Evolutionary conservation across 2,888 invertebrate species (phyloP).

Genomic region (Acleris emargana): DNA sequence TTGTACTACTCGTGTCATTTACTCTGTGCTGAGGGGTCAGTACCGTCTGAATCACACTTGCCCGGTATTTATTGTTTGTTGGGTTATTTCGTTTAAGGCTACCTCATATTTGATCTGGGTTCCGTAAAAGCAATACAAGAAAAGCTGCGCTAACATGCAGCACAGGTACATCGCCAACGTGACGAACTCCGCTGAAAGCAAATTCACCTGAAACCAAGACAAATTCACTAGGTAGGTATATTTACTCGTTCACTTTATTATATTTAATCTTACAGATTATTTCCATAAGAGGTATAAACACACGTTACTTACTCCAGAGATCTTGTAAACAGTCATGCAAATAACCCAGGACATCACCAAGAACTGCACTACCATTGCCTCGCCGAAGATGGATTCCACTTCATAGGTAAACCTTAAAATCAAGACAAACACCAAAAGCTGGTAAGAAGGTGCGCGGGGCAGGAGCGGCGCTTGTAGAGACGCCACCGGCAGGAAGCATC

Average conservation of each 20-base stretch:
- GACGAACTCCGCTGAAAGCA: slow-evolving; percentile 63
- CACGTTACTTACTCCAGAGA: slow-evolving; percentile 57
- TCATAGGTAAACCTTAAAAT: slow-evolving; percentile 61
- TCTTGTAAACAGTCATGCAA: slow-evolving; percentile 74
- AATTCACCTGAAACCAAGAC: slow-evolving; percentile 55
- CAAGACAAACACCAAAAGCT: not conserved
- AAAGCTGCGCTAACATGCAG: slow-evolving; percentile 69
- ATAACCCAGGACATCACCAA: slow-evolving; percentile 68
- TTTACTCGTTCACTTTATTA: too few species aligned
- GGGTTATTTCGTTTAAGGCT: slow-evolving; percentile 3
- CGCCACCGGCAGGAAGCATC: too few species aligned
- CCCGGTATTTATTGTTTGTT: not conserved
- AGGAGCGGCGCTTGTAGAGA: too few species aligned
- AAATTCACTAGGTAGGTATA: too few species aligned
- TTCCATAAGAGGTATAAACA: too few species aligned
- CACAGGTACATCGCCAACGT: slow-evolving; percentile 63
- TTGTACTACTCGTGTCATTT: too few species aligned
- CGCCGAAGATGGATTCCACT: slow-evolving; percentile 65
- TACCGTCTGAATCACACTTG: too few species aligned
- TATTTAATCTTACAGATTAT: too few species aligned
- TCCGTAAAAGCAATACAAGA: slow-evolving; percentile 72
- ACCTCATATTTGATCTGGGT: slow-evolving; percentile 68
- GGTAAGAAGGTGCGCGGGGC: too few species aligned
- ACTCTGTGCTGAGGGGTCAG: too few species aligned
- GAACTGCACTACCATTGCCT: slow-evolving; percentile 65